Conservation (phyloP, 2,797 vertebrate species). For the Spinus pinus region DNA sequence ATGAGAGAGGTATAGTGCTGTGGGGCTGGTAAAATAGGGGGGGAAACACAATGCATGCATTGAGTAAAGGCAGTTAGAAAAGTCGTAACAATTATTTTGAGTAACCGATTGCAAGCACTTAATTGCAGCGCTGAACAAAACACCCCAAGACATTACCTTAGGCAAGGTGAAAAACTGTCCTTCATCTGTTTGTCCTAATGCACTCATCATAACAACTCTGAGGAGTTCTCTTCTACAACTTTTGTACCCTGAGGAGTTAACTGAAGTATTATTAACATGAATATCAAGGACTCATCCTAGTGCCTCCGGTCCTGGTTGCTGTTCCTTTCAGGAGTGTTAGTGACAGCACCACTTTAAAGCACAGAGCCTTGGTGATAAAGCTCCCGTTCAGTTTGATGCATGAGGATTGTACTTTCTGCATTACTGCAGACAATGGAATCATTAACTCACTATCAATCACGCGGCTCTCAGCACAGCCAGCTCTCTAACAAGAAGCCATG, state of each 20-base stretch:
- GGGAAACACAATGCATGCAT: neutral
- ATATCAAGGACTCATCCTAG: neutral
- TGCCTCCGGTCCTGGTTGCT: accelerated
- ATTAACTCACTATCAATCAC: slow-evolving; percentile 50
- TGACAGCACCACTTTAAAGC: slow-evolving; percentile 31
- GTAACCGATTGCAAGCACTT: neutral
- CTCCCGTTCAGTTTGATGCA: neutral
- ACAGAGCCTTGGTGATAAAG: neutral
- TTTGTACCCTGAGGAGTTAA: neutral
- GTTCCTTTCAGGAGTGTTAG: neutral
- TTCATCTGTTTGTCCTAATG: neutral
- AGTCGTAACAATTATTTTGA: neutral
- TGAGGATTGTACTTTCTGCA: slow-evolving; percentile 41
- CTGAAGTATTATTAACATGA: neutral
- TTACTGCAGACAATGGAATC: slow-evolving; percentile 55
- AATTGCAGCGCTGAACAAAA: neutral
- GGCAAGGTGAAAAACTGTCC: neutral
- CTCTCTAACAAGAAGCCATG: slow-evolving; percentile 27
- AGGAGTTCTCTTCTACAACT: neutral
- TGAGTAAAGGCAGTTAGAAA: neutral
- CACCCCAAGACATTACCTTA: neutral
- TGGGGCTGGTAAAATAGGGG: neutral
- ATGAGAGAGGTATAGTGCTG: neutral
- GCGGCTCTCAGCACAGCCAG: accelerated
- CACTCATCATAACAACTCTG: neutral